These are phyloP conservation scores for Panthera tigris DNA, from an alignment of 2,113 vertebrate genomes.

Conservation along the genomic window DNA sequence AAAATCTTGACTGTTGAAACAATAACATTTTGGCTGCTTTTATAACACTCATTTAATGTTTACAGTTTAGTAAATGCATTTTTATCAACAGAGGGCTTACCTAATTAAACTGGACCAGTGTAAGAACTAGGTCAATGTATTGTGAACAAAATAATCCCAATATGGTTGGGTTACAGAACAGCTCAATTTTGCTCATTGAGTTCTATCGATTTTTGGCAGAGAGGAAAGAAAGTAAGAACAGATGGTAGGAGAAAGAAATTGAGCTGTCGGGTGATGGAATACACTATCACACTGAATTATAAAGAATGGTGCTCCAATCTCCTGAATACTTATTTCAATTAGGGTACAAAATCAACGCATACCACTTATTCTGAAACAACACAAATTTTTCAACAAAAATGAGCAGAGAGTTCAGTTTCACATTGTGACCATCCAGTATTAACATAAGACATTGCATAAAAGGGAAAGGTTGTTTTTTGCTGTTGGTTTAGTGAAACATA, in stretches of 20 bases:
- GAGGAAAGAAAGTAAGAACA: conserved; percentile 81
- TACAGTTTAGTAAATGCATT: conserved; percentile 78
- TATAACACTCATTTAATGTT: conserved; percentile 76
- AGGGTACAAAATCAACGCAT: conserved; percentile 52
- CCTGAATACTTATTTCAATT: conserved; percentile 67
- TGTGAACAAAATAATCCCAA: conserved; percentile 80
- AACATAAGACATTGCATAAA: background rate
- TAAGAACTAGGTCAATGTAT: conserved; percentile 79
- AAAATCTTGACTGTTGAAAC: conserved; percentile 77
- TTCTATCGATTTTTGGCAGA: conserved; percentile 83
- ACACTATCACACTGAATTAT: conserved; percentile 84
- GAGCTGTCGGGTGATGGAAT: conserved; percentile 82
- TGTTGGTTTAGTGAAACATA: background rate
- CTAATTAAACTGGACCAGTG: conserved; percentile 79
- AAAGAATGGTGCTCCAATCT: conserved; percentile 79
- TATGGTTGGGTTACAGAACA: conserved; percentile 80
- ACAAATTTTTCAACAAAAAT: conserved; percentile 41
- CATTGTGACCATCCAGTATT: background rate
- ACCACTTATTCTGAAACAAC: conserved; percentile 50
- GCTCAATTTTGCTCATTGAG: conserved; percentile 80
- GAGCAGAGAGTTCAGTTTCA: conserved; percentile 32
- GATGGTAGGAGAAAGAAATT: conserved; percentile 86
- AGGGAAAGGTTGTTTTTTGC: background rate
- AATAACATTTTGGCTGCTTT: conserved; percentile 79
- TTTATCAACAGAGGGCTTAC: conserved; percentile 80